Percentiles rank a stretch among this genome's conserved stretches.
Evolutionary conservation across 37 sponge, comb jelly and placozoan genomes (phyloP).

Genomic region (Spongilla lacustris): DNA sequence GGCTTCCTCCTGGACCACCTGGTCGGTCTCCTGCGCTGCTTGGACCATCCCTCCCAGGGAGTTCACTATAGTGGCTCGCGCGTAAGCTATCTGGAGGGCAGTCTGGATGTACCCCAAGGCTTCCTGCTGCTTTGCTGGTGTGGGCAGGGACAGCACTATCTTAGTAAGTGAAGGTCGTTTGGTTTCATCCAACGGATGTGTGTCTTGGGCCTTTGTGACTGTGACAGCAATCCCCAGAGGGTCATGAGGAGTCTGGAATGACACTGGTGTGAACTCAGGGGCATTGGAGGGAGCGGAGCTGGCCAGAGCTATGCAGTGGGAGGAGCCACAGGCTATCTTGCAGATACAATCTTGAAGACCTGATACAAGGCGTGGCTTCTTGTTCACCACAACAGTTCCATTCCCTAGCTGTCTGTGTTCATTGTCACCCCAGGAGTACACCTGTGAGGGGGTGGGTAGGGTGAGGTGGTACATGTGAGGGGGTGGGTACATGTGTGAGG

Average conservation of each 20-base stretch:
- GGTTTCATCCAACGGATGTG: conserved; percentile 6
- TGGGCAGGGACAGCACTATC: conserved; percentile 73
- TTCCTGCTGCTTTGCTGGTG: conserved; percentile 64
- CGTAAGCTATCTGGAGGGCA: conserved; percentile 89
- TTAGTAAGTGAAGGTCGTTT: conserved; percentile 81
- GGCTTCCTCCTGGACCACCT: conserved; percentile 28
- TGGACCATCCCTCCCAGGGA: conserved; percentile 78
- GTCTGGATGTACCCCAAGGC: conserved; percentile 76
- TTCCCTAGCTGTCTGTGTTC: conserved; percentile 92
- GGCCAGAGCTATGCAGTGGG: conserved; percentile 89
- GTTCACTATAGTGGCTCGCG: conserved; percentile 75
- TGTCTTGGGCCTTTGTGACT: conserved; percentile 4
- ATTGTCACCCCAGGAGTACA: conserved; percentile 96
- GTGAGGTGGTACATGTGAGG: too few relatives aligned
- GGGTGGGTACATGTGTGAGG: not conserved
- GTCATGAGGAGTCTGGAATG: conserved; percentile 62
- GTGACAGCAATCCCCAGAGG: conserved; percentile 70
- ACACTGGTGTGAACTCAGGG: conserved; percentile 71
- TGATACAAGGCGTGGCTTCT: conserved; percentile 68
- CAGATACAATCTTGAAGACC: conserved; percentile 64
- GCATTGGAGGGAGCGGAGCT: conserved; percentile 26
- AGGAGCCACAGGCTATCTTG: conserved; percentile 90
- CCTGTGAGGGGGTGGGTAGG: conserved; percentile 45
- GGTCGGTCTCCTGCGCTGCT: conserved; percentile 49
- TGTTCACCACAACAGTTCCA: conserved; percentile 48